Evolutionary conservation across 2,797 vertebrate genomes (phyloP).

Genomic region (Chaetophractus vellerosus): DNA sequence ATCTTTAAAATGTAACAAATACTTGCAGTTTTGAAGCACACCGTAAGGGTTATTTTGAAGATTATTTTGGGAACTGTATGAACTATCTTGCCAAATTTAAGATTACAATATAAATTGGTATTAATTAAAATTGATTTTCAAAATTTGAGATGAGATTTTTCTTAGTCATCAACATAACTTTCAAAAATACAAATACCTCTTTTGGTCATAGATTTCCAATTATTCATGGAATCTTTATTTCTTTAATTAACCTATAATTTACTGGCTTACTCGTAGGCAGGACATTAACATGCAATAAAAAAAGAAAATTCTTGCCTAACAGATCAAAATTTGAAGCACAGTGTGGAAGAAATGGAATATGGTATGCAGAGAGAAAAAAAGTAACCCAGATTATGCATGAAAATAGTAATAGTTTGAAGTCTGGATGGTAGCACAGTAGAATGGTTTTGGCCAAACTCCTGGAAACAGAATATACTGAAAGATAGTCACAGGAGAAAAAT

Average conservation of each 20-base stretch:
- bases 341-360: not conserved
- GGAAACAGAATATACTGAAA: not conserved
- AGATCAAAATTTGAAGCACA: not conserved
- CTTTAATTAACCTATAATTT: not conserved
- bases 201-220: constrained; percentile 23
- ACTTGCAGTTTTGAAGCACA: not conserved
- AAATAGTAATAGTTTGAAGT: not conserved
- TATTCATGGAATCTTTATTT: not conserved
- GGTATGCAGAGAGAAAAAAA: not conserved
- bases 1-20: not conserved
- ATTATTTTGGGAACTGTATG: not conserved
- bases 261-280: not conserved
- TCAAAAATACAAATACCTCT: constrained; percentile 37
- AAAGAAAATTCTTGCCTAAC: not conserved
- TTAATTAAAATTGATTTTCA: constrained; percentile 1
- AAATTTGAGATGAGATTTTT: not conserved
- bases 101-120: not conserved
- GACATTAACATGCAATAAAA: not conserved
- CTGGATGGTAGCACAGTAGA: not conserved
- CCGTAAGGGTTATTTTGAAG: not conserved
- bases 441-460: not conserved
- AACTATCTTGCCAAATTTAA: not conserved
- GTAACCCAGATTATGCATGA: not conserved
- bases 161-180: not conserved
- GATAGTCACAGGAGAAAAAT: not conserved